Percentiles rank a stretch among this genome's conserved stretches.
These are phyloP conservation scores for Steinernema carpocapsae DNA, from an alignment of 2,888 invertebrate species.

Conservation along the genomic window DNA sequence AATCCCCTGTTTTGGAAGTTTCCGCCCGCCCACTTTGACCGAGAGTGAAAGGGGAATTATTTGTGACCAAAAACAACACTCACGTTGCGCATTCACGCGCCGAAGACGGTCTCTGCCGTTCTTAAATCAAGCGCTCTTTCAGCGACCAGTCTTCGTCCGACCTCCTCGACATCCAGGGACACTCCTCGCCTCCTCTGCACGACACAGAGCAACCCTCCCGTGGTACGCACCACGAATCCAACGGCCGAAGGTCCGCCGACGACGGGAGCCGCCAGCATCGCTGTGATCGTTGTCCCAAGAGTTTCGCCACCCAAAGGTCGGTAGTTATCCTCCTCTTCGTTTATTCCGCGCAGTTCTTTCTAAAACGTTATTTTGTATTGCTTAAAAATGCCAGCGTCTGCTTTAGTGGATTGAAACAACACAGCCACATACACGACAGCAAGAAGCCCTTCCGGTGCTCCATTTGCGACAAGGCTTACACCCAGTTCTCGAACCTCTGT, in stretches of 20 bases:
- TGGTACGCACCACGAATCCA: not conserved
- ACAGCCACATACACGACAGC: conserved; percentile 93
- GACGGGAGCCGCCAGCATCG: conserved; percentile 90
- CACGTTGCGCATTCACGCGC: conserved; percentile 32
- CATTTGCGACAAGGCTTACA: conserved; percentile 96
- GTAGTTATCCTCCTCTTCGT: too few species aligned
- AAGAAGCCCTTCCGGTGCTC: conserved; percentile 84
- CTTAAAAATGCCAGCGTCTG: not conserved
- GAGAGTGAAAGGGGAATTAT: conserved; percentile 35
- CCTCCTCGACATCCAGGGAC: conserved; percentile 3
- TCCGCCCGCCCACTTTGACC: conserved; percentile 34
- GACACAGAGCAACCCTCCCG: not conserved
- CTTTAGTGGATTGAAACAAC: conserved; percentile 91
- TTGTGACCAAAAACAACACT: conserved; percentile 34
- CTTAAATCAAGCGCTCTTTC: conserved; percentile 26
- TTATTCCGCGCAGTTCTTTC: not conserved
- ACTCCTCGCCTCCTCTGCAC: not conserved
- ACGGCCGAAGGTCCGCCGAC: conserved; percentile 37
- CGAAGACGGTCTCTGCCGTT: conserved; percentile 34
- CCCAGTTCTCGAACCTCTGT: conserved; percentile 98
- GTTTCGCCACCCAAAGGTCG: conserved; percentile 84
- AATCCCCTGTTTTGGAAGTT: conserved; percentile 31
- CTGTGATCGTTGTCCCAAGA: conserved; percentile 97
- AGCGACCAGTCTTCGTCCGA: conserved; percentile 29
- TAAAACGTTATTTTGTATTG: not conserved